Evolutionary conservation across 1,140 invertebrate genomes (phyloP), one percentile per base, ranked within the genome.

Genomic region (Zaprionus vittiger): DNA sequence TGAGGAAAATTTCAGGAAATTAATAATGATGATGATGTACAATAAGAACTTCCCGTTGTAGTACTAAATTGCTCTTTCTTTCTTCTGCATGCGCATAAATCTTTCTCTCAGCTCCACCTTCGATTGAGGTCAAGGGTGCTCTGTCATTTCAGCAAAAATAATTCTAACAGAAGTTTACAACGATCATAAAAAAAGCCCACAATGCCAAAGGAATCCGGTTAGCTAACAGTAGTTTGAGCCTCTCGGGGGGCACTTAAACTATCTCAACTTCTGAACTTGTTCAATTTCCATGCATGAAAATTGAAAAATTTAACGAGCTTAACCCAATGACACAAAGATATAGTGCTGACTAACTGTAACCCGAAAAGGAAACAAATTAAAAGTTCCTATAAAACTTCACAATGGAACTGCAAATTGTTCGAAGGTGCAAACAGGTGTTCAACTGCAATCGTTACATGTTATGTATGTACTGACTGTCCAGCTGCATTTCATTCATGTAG

Each of bases 341-440:
- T 15, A 41, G 14, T 26, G 28, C 28, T 57, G 5, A 20, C 20
- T 20, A 49, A 49, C 12, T n/a, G 38, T 31, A 31, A 31, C 7
- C 9, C 28, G 31, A 34, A 34, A 34, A 41, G 38, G 15, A n/a
- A 41, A 41, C 38, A 41, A 41, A 41, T 41, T 41, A 24, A 52
- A 24, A 11, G 47, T 52, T 52, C 4, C 20, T 14, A 52, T 22
- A 22, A 52, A 52, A 22, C 47, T 4, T 1, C 9, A 52, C 47
- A 52, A 52, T 52, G 20, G 20, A 52, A 52, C 47, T 20, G 47
- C 47, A 24, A 47, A 52, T 24, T 52, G 47, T 49, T 17, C 15
- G 6, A 47, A 47, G 41, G 66, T 47, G 66, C 66, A 60, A 72
- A 72, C 73, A 76, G 68, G 73, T 76, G 69, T 76, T 5, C 24